These are phyloP conservation scores for Lonchura striata DNA, from an alignment of 2,113 vertebrate genomes.

Conservation along the genomic window DNA sequence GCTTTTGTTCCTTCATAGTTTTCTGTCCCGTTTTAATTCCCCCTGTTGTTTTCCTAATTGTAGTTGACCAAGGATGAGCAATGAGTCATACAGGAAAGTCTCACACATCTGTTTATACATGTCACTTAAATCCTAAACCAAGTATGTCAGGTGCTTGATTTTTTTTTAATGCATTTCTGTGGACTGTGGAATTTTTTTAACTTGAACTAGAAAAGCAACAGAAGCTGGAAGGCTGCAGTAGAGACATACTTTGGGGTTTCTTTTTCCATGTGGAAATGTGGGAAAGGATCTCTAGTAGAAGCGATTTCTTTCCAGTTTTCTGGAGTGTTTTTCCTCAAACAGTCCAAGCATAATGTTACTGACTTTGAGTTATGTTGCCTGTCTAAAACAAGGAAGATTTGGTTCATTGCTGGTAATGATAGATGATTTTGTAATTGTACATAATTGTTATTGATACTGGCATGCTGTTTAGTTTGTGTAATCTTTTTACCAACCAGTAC, in stretches of 20 bases:
- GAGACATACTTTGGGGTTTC: not conserved
- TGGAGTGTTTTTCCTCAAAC: not conserved
- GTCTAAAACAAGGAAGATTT: not conserved
- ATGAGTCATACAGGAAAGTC: not conserved
- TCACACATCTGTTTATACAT: not conserved
- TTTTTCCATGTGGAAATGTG: not conserved
- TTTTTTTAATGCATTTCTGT: not conserved
- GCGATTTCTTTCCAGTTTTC: not conserved
- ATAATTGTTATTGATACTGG: not conserved
- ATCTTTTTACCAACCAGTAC: not conserved
- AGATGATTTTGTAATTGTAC: not conserved
- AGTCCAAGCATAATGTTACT: not conserved
- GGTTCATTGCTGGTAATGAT: not conserved
- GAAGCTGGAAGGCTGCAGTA: not conserved
- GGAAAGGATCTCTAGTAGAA: not conserved
- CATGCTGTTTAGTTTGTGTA: not conserved
- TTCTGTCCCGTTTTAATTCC: slow-evolving; percentile 6
- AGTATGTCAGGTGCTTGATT: not conserved
- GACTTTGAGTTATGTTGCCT: not conserved
- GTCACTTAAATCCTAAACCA: not conserved
- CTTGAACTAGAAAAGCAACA: not conserved
- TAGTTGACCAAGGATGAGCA: not conserved
- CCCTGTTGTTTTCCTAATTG: not conserved
- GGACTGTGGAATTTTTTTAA: not conserved
- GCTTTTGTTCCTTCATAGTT: not conserved